Base-by-base conservation (phyloP, 2,113 vertebrate genomes). In the Podiceps cristatus region DNA sequence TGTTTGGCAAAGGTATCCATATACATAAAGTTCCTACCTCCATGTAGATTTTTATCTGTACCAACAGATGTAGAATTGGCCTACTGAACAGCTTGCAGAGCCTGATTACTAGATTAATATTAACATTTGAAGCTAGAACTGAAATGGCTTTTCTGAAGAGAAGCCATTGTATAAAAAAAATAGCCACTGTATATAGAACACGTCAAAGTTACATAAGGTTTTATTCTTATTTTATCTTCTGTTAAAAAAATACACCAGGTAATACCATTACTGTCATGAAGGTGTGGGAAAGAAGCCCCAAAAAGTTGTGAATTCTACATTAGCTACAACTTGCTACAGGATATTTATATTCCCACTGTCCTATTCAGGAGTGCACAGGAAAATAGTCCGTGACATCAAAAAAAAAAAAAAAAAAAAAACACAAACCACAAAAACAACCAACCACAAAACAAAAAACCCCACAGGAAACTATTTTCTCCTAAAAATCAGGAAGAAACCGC, bases 41-140 rank as follows among this genome's bases (percentile, higher is more conserved):
- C 27, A 7, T 29, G 45, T 64, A 88, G 71, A 94, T 64, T 72
- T 90, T 90, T 76, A 60, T 76, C 78, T 90, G 7, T 44, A 69
- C 49, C n/a, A 83, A 28, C 62, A 96, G 86, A 78, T 79, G 56
- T 20, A 93, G 76, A 78, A 23, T 4, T 91, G 89, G 74, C 68
- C 96, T 58, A 42, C 5, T 5, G 63, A 92, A 64, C 86, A 91
- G 73, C 77, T 58, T 96, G 80, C 69, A 85, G 76, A 95, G 53
- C 53, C 63, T 82, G 28, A 93, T 50, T 44, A 73, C 66, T 56
- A 62, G 80, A 87, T 49, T 82, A 81, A 68, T 47, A 60, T 25
- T 88, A 95, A 64, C 49, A 79, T 82, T 95, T 89, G 53, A 78
- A 73, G 42, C 44, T 72, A 73, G 66, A 95, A 72, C 31, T 47